These are phyloP conservation scores for Limosa lapponica DNA, from an alignment of 2,797 vertebrate species.

Conservation along the genomic window DNA sequence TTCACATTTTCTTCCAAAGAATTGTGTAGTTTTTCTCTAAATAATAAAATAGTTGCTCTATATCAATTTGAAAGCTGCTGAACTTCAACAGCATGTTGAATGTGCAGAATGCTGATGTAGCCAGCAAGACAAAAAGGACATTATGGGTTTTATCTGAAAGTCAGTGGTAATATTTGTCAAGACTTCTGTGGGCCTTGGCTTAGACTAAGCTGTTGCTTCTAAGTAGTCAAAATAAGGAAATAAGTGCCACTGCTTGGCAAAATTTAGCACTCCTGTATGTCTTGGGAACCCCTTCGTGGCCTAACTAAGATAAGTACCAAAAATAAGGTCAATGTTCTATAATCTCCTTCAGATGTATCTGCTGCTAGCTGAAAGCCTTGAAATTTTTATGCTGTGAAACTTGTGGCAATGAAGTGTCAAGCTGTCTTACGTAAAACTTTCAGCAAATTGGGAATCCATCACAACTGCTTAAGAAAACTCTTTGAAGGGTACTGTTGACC, in stretches of 20 bases:
- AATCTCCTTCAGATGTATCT: neutral
- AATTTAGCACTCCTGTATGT: neutral
- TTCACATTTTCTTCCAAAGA: neutral
- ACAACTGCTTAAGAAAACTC: constrained; percentile 73
- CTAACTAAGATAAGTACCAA: neutral
- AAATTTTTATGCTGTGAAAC: constrained; percentile 22
- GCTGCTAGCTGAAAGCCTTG: constrained; percentile 7
- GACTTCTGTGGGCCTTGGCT: neutral
- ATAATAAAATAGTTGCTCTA: neutral
- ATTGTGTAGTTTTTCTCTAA: neutral
- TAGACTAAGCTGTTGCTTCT: neutral
- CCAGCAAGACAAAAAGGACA: neutral
- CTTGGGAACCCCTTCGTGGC: neutral
- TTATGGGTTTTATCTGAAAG: neutral
- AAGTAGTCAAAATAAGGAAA: neutral
- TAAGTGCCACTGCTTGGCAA: neutral
- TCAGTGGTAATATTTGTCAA: neutral
- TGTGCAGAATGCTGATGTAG: neutral
- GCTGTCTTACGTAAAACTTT: constrained; percentile 57
- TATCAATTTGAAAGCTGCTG: neutral
- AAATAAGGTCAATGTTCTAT: neutral
- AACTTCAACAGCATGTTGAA: neutral
- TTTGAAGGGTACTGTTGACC: constrained; percentile 57
- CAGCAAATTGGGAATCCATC: constrained; percentile 41
- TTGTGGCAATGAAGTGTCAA: constrained; percentile 17